Evolutionary conservation across 2,113 vertebrate species (phyloP).

Genomic region (Tricholaema leucomelas): DNA sequence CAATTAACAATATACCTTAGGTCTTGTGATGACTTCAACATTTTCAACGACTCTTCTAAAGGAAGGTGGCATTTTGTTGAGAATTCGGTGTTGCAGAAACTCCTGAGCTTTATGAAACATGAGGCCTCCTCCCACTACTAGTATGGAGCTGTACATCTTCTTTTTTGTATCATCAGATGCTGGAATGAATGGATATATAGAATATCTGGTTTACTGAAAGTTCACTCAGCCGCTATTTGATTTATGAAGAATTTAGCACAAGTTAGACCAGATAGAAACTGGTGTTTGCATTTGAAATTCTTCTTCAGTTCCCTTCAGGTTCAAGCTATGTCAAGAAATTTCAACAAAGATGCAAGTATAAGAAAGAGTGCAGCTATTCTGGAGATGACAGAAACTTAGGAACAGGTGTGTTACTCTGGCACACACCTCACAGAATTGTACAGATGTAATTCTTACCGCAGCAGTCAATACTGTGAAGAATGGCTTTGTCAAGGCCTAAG

Average conservation of each 20-base stretch:
- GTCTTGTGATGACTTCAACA: constrained; percentile 95
- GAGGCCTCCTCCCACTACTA: constrained; percentile 95
- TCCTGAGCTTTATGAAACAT: constrained; percentile 95
- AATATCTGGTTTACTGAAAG: not conserved
- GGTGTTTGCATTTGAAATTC: not conserved
- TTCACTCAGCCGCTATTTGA: not conserved
- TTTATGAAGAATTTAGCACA: not conserved
- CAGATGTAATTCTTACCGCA: constrained; percentile 81
- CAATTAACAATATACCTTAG: constrained; percentile 82
- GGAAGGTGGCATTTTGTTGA: constrained; percentile 99
- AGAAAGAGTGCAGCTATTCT: not conserved
- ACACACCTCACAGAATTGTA: not conserved
- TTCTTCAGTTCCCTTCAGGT: not conserved
- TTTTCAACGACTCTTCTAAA: constrained; percentile 96
- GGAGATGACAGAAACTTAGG: not conserved
- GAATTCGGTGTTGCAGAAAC: constrained; percentile 95
- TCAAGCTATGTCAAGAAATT: not conserved
- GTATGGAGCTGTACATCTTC: constrained; percentile 98
- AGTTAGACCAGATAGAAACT: not conserved
- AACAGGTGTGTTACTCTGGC: not conserved
- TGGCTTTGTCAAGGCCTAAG: constrained; percentile 94
- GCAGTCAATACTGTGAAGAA: constrained; percentile 97
- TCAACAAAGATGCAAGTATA: not conserved
- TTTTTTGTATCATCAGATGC: constrained; percentile 97
- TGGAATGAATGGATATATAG: constrained; percentile 60